These are phyloP conservation scores for Procambarus virginalis DNA, from an alignment of 1,140 invertebrate genomes.

Conservation along the genomic window DNA sequence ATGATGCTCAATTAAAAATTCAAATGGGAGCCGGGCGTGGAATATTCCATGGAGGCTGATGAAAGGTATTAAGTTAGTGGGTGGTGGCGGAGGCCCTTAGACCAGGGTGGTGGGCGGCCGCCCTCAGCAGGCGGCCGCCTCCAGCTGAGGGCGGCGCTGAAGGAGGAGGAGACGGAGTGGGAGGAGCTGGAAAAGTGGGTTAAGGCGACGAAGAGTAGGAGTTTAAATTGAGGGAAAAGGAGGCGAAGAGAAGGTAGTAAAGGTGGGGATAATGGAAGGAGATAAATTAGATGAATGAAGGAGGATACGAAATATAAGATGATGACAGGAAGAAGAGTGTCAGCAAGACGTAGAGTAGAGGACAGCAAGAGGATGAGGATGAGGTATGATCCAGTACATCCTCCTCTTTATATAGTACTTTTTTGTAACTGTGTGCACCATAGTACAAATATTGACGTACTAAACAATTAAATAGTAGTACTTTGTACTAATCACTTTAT, in stretches of 20 bases:
- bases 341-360: background rate
- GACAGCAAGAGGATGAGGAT: background rate
- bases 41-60: too few relatives aligned
- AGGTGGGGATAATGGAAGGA: background rate
- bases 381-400: background rate
- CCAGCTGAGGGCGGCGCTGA: background rate
- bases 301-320: background rate
- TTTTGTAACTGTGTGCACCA: too few relatives aligned
- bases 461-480: too few relatives aligned
- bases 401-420: too few relatives aligned
- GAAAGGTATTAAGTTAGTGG: background rate
- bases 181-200: background rate
- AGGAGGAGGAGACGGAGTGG: background rate
- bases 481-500: too few relatives aligned
- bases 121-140: too few relatives aligned
- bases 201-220: background rate
- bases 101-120: too few relatives aligned
- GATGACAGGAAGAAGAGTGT: background rate
- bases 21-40: too few relatives aligned
- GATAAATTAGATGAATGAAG: background rate
- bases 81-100: background rate
- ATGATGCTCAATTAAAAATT: too few relatives aligned
- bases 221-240: background rate
- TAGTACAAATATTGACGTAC: too few relatives aligned
- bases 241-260: slow-evolving; percentile 1